Evolutionary conservation across 2,797 vertebrate species (phyloP).

Genomic region (Gastrophryne carolinensis): DNA sequence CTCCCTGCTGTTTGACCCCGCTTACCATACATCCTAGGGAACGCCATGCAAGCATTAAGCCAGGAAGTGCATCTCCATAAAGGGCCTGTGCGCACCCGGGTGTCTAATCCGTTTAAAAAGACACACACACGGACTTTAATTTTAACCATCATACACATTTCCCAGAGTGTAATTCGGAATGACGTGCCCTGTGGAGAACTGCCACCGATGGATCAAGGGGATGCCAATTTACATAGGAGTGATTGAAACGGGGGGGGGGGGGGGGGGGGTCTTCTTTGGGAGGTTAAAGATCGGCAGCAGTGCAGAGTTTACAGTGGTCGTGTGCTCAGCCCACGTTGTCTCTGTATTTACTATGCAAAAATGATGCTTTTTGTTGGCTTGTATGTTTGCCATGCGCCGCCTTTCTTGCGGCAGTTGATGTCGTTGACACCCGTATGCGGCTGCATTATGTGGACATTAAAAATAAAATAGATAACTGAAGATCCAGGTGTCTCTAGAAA

Average conservation of each 20-base stretch:
- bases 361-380: not conserved
- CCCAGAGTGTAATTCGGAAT: not conserved
- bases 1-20: constrained; percentile 11
- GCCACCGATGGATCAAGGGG: not conserved
- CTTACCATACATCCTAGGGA: constrained; percentile 18
- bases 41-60: not conserved
- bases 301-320: not conserved
- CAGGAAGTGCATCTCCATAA: not conserved
- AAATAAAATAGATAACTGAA: too few relatives aligned
- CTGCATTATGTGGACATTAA: too few relatives aligned
- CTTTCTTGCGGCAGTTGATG: too few relatives aligned
- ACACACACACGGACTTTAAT: not conserved
- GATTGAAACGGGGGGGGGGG: not conserved
- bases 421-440: too few relatives aligned
- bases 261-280: too few relatives aligned
- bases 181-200: not conserved
- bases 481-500: too few relatives aligned
- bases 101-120: not conserved
- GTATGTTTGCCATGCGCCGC: not conserved
- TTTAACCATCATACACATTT: not conserved
- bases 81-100: not conserved
- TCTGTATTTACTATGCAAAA: not conserved
- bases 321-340: not conserved
- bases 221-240: not conserved
- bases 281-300: not conserved